phyloP scores from a whole-genome alignment of 2,888 invertebrate species.

The Buathra laborator region DNA sequence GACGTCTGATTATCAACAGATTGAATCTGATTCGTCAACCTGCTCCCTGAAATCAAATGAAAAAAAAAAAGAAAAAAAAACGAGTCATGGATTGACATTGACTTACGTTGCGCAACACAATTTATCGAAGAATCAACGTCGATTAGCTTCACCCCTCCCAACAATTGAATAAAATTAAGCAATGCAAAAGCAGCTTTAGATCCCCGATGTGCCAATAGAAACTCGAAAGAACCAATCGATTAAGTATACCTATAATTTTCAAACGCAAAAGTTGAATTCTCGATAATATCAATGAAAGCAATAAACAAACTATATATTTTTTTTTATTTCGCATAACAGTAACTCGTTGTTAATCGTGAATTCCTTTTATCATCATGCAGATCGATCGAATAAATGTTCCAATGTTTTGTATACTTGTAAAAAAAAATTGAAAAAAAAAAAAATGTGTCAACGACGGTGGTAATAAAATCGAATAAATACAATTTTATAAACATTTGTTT shows the following conservation, averaged over 20 bases:
- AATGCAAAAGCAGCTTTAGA: not conserved
- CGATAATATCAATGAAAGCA: not conserved
- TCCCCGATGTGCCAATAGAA: constrained; percentile 61
- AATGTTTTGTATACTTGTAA: constrained; percentile 66
- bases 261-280: not conserved
- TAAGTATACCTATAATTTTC: not conserved
- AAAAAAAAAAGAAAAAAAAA: constrained; percentile 1
- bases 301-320: constrained; percentile 16
- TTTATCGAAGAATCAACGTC: constrained; percentile 2
- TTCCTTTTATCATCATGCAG: constrained; percentile 26
- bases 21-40: constrained; percentile 71
- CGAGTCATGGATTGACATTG: constrained; percentile 28
- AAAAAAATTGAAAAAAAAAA: constrained; percentile 51
- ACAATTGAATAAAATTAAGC: constrained; percentile 1
- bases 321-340: constrained; percentile 18
- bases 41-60: constrained; percentile 71
- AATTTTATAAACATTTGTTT: constrained; percentile 41
- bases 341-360: constrained; percentile 6
- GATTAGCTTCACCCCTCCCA: not conserved
- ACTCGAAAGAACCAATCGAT: constrained; percentile 5
- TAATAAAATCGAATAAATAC: constrained; percentile 60
- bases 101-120: not conserved
- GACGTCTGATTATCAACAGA: constrained; percentile 69
- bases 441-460: constrained; percentile 59
- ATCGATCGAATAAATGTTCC: constrained; percentile 41